A percentile compares a stretch with the other conserved stretches of the same genome.
Conservation (phyloP, 2,888 invertebrate genomes). For the Synergus itoensis region DNA sequence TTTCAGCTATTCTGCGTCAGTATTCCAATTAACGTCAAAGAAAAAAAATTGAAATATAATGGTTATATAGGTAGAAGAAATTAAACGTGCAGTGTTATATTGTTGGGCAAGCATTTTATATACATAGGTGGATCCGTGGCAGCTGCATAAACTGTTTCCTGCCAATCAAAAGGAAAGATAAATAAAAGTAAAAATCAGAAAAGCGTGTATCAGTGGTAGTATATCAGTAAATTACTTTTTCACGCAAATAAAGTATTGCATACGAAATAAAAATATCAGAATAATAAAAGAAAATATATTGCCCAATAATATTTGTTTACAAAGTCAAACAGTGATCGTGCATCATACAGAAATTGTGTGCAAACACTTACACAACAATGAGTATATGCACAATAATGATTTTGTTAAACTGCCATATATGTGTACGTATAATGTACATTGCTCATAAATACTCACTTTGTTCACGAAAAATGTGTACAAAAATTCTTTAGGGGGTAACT, state of each 20-base stretch:
- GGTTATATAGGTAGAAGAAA: background rate
- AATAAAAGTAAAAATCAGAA: background rate
- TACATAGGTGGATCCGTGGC: background rate
- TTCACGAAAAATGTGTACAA: background rate
- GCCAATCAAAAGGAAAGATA: background rate
- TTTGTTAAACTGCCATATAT: background rate
- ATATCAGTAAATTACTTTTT: background rate
- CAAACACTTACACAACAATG: conserved; percentile 1
- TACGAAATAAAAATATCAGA: background rate
- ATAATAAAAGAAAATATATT: background rate
- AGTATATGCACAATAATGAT: background rate
- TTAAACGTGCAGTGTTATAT: background rate
- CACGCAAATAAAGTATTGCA: background rate
- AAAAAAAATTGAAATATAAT: background rate
- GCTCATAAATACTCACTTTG: background rate
- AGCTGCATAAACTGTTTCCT: background rate
- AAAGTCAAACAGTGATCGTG: background rate
- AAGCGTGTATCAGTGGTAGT: background rate
- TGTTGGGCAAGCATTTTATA: background rate
- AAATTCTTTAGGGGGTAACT: background rate
- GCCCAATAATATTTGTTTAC: background rate
- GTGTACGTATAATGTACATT: background rate
- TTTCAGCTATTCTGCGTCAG: background rate
- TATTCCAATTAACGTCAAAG: background rate
- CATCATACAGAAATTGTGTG: conserved; percentile 7